Evolutionary conservation across 2,797 vertebrate genomes (phyloP).

Genomic region (Anolis apletophallus): DNA sequence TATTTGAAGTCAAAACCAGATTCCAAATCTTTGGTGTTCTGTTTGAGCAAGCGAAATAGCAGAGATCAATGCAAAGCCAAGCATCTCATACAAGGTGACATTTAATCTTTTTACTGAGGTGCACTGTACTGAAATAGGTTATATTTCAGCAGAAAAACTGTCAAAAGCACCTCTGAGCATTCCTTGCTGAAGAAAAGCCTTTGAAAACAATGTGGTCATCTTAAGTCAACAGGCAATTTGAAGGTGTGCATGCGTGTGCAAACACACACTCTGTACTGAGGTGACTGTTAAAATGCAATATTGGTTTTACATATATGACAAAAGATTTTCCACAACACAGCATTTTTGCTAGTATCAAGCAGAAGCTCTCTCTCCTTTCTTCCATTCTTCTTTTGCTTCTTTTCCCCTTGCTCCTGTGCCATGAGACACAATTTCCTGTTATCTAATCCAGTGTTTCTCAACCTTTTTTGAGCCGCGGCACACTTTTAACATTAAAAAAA

Average conservation of each 20-base stretch:
- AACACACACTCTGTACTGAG: background rate
- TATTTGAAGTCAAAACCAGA: conserved; percentile 42
- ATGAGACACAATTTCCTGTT: background rate
- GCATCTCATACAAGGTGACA: conserved; percentile 7
- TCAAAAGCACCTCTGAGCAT: no score
- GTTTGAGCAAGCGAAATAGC: conserved; percentile 54
- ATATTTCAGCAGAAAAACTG: no score
- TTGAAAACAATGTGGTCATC: no score
- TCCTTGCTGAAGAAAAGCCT: no score
- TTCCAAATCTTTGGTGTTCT: conserved; percentile 44
- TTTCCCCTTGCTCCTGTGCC: background rate
- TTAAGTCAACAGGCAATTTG: no score
- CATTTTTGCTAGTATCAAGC: background rate
- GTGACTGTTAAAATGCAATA: background rate
- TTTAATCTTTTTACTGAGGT: background rate
- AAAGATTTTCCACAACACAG: background rate
- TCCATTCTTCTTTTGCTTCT: no score
- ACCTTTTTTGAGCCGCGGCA: no score
- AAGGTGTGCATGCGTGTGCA: no score
- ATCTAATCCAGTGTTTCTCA: no score
- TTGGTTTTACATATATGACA: background rate
- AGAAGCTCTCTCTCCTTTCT: background rate
- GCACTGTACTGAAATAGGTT: background rate
- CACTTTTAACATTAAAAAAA: no score
- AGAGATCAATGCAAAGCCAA: conserved; percentile 55